These are phyloP conservation scores for Alcis repandata DNA, from an alignment of 2,888 invertebrate species.

Conservation along the genomic window DNA sequence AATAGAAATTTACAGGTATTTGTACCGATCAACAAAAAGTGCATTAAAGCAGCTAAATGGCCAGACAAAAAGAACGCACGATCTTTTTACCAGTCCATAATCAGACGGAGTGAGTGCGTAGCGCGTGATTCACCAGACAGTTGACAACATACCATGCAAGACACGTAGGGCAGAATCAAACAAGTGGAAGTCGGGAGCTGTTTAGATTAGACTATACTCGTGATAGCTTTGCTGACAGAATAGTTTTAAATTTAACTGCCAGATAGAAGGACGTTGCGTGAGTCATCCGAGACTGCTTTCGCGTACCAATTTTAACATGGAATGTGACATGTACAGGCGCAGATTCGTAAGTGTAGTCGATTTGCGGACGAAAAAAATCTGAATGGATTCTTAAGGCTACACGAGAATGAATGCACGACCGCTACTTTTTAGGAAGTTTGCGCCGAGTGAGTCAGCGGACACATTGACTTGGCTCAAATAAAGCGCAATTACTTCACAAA, in stretches of 20 bases:
- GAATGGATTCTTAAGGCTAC: conserved; percentile 31
- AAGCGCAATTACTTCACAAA: conserved; percentile 36
- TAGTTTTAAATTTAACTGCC: conserved; percentile 10
- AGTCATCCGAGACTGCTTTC: conserved; percentile 10
- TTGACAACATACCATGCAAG: conserved; percentile 25
- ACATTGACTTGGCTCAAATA: conserved; percentile 36
- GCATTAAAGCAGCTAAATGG: conserved; percentile 49
- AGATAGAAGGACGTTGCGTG: conserved; percentile 12
- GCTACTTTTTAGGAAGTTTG: conserved; percentile 38
- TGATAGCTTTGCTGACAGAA: conserved; percentile 22
- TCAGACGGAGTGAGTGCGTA: conserved; percentile 53
- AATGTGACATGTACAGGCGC: conserved; percentile 1
- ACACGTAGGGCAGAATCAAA: conserved; percentile 28
- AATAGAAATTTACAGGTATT: conserved; percentile 51
- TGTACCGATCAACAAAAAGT: conserved; percentile 51
- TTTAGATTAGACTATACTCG: background rate
- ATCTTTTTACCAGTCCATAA: conserved; percentile 63
- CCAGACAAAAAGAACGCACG: conserved; percentile 68
- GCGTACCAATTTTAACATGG: conserved; percentile 9
- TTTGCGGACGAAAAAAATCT: conserved; percentile 19
- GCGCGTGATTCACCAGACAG: conserved; percentile 63
- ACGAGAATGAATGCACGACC: conserved; percentile 32
- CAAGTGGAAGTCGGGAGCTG: conserved; percentile 23
- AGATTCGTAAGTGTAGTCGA: background rate
- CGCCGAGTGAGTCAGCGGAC: conserved; percentile 30